Evolutionary conservation across 2,113 vertebrate species (phyloP).

Genomic region (Eidolon helvum): DNA sequence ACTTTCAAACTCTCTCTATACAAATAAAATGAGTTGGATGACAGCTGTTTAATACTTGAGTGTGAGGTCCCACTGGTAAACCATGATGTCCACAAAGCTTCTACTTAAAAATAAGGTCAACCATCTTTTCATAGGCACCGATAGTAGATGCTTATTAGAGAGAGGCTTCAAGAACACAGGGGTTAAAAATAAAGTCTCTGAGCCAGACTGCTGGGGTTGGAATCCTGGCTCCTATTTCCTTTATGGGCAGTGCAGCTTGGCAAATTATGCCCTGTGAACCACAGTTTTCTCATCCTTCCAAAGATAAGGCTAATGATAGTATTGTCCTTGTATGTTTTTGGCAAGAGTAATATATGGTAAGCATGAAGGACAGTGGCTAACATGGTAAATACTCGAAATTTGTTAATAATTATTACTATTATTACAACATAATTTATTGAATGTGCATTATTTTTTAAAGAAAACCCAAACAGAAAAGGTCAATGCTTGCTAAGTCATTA

Average conservation of each 20-base stretch:
- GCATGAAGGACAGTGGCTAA: background rate
- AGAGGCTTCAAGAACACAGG: background rate
- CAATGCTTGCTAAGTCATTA: background rate
- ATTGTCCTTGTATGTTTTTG: background rate
- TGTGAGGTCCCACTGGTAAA: background rate
- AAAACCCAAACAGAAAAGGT: conserved; percentile 27
- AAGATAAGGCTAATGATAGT: background rate
- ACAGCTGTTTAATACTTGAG: conserved; percentile 10
- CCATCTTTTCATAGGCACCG: background rate
- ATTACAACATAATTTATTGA: background rate
- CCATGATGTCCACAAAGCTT: background rate
- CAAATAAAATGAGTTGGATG: background rate
- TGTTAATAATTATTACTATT: background rate
- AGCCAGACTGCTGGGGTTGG: background rate
- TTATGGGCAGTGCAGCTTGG: background rate
- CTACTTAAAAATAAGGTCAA: conserved; percentile 29
- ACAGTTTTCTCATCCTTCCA: background rate
- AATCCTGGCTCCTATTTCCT: background rate
- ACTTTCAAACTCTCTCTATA: background rate
- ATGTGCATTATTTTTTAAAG: conserved; percentile 13
- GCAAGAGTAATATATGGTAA: conserved; percentile 23
- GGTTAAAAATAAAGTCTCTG: background rate
- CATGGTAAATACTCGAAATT: background rate
- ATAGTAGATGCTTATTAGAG: background rate
- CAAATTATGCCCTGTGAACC: background rate